Percentiles rank a stretch among this genome's conserved stretches.
Evolutionary conservation across 2,113 vertebrate species (phyloP).

Genomic region (Penelope pileata): DNA sequence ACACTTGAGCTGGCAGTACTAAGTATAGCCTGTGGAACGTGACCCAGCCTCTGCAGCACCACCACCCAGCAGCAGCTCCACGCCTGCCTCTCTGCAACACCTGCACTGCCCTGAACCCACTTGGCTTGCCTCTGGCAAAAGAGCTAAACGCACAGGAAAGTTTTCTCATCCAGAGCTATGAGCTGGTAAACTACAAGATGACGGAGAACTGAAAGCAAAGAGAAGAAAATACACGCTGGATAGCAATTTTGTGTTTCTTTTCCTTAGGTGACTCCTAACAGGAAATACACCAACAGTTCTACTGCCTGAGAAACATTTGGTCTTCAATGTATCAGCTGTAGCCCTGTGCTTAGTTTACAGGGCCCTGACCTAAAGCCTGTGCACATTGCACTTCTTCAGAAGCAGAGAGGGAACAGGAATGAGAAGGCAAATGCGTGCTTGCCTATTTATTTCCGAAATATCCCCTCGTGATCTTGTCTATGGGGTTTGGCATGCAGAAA

Average conservation of each 20-base stretch:
- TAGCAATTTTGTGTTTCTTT: background rate
- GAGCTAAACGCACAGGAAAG: background rate
- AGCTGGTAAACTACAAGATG: background rate
- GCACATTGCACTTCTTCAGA: background rate
- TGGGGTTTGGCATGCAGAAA: background rate
- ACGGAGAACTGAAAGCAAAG: background rate
- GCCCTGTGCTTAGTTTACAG: background rate
- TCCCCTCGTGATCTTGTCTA: background rate
- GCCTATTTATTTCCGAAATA: background rate
- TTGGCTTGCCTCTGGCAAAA: background rate
- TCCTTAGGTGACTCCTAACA: background rate
- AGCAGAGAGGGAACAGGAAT: background rate
- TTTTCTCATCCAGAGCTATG: background rate
- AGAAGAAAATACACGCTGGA: background rate
- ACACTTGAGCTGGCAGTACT: conserved; percentile 67
- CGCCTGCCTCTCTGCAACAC: background rate
- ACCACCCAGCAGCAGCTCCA: background rate
- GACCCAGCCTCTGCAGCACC: conserved; percentile 27
- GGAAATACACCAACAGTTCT: background rate
- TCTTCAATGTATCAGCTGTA: background rate
- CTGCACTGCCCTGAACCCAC: background rate
- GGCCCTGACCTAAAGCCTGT: background rate
- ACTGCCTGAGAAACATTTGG: background rate
- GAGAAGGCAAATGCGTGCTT: background rate
- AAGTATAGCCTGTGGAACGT: conserved; percentile 70